Evolutionary conservation across 1,140 invertebrate species (phyloP).

Genomic region (Cotesia typhae): DNA sequence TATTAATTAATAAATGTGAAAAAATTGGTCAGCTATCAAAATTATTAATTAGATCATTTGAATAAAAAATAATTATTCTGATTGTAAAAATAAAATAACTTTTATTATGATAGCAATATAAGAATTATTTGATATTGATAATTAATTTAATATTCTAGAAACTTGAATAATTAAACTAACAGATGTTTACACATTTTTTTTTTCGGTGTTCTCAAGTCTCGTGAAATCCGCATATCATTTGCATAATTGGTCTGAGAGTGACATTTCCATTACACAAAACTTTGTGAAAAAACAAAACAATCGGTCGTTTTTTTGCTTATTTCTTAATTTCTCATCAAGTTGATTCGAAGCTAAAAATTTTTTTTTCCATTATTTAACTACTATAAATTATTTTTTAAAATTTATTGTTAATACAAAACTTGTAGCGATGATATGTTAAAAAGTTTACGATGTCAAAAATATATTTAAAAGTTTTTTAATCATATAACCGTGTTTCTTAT

Average conservation of each 20-base stretch:
- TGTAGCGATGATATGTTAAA: neutral
- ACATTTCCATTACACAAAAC: slow-evolving; percentile 26
- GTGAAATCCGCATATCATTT: slow-evolving; percentile 29
- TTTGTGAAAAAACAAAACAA: slow-evolving; percentile 11
- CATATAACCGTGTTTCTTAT: too few relatives aligned
- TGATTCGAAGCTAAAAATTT: too few relatives aligned
- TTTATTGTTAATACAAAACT: neutral
- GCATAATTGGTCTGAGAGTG: slow-evolving; percentile 35
- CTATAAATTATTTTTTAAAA: too few relatives aligned
- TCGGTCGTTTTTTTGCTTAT: neutral
- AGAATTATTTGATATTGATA: neutral
- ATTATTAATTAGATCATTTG: too few relatives aligned
- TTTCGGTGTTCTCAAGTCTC: slow-evolving; percentile 4
- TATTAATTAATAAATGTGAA: too few relatives aligned
- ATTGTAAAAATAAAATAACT: too few relatives aligned
- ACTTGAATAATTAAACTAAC: slow-evolving; percentile 27
- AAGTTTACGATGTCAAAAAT: neutral
- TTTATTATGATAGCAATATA: neutral
- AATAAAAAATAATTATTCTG: too few relatives aligned
- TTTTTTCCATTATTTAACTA: neutral
- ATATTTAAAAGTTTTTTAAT: too few relatives aligned
- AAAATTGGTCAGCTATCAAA: too few relatives aligned
- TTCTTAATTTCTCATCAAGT: neutral
- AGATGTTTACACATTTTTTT: slow-evolving; percentile 28
- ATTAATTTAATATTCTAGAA: slow-evolving; percentile 12